phyloP scores from a whole-genome alignment of 2,797 vertebrate genomes.

The Centropyge bicolor region DNA sequence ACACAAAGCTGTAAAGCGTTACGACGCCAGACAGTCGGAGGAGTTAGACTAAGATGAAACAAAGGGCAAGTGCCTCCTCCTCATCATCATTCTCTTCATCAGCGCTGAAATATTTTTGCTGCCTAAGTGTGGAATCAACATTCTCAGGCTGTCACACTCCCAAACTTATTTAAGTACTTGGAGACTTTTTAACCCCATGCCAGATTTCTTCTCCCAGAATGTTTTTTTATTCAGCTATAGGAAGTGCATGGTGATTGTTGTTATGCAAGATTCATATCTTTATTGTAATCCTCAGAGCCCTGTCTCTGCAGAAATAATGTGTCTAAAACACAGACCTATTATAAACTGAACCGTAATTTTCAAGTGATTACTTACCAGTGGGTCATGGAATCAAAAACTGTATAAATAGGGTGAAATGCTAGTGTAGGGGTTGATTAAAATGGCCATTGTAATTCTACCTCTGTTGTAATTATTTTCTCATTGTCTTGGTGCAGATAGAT shows the following conservation, averaged over 20 bases:
- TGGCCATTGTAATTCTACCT: constrained; percentile 90
- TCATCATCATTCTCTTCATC: constrained; percentile 44
- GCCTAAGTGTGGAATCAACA: constrained; percentile 53
- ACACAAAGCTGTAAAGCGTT: constrained; percentile 44
- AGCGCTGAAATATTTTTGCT: constrained; percentile 25
- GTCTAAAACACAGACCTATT: constrained; percentile 83
- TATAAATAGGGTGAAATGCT: constrained; percentile 91
- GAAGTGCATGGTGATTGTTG: constrained; percentile 79
- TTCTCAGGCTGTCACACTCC: constrained; percentile 43
- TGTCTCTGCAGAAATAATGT: constrained; percentile 81
- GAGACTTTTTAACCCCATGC: constrained; percentile 68
- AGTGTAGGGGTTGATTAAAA: constrained; percentile 90
- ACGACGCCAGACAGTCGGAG: constrained; percentile 19
- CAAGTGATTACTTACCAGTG: constrained; percentile 91
- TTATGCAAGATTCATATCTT: constrained; percentile 84
- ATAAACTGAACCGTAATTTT: constrained; percentile 88
- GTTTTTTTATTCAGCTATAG: constrained; percentile 59
- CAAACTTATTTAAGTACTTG: constrained; percentile 56
- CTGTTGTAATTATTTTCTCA: constrained; percentile 90
- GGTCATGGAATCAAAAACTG: constrained; percentile 89
- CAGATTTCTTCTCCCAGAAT: constrained; percentile 52
- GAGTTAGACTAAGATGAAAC: constrained; percentile 40
- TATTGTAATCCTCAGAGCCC: constrained; percentile 77
- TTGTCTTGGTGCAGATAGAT: constrained; percentile 88
- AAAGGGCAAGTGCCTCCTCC: constrained; percentile 49